These are phyloP conservation scores for Saturnia japonica DNA, from an alignment of 2,888 invertebrate genomes.

Conservation along the genomic window DNA sequence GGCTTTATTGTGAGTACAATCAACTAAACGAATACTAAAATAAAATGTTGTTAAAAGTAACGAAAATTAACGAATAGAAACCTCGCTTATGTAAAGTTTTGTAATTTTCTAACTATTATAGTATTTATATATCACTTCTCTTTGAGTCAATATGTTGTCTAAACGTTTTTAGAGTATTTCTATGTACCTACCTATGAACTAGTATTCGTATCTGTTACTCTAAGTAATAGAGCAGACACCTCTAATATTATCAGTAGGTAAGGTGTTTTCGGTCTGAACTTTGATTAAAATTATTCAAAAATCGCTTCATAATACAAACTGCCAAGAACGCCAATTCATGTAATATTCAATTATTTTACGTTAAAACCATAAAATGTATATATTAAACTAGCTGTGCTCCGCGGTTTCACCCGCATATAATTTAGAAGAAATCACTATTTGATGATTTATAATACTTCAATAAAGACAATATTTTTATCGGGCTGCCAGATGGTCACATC, in stretches of 20 bases:
- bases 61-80: slow-evolving; percentile 4
- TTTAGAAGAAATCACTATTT: too few species aligned
- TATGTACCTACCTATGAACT: neutral
- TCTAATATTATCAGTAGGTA: neutral
- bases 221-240: neutral
- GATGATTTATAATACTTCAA: too few species aligned
- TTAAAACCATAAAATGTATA: too few species aligned
- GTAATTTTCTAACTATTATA: neutral
- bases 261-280: neutral
- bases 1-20: slow-evolving; percentile 14
- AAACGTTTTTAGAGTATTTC: neutral
- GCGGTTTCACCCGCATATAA: too few species aligned
- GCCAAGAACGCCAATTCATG: too few species aligned
- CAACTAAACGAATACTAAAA: slow-evolving; percentile 2
- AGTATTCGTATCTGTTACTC: neutral
- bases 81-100: slow-evolving; percentile 4
- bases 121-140: neutral
- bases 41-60: slow-evolving; percentile 1
- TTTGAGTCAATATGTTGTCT: neutral
- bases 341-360: neutral
- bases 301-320: neutral
- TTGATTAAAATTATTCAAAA: neutral
- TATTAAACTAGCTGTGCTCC: too few species aligned
- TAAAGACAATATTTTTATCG: too few species aligned
- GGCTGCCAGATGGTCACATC: too few species aligned